Evolutionary conservation across 1,140 invertebrate species (phyloP).

Genomic region (Drosophila rhopaloa): DNA sequence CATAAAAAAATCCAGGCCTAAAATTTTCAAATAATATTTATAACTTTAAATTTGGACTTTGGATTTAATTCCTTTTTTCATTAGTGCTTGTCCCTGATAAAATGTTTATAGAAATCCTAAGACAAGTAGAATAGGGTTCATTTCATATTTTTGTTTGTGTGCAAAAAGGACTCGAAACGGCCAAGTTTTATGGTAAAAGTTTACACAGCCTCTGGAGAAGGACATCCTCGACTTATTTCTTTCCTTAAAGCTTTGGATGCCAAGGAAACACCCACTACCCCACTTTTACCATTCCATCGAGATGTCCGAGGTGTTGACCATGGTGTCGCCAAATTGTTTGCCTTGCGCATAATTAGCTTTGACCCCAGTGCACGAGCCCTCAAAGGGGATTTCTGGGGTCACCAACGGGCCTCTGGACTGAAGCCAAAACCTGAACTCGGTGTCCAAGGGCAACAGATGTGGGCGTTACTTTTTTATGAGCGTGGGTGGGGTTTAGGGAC

Average conservation of each 20-base stretch:
- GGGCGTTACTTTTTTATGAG: constrained; percentile 21
- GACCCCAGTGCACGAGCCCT: constrained; percentile 9
- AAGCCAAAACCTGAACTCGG: constrained; percentile 33
- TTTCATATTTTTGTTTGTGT: neutral
- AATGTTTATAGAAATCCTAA: neutral
- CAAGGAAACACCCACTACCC: constrained; percentile 1
- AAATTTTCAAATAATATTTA: too few relatives aligned
- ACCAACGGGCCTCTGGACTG: constrained; percentile 22
- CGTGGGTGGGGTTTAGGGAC: constrained; percentile 14
- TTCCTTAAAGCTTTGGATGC: neutral
- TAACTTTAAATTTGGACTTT: too few relatives aligned
- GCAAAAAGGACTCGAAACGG: constrained; percentile 3
- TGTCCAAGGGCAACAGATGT: constrained; percentile 31
- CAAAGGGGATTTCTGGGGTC: constrained; percentile 28
- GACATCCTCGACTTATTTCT: neutral
- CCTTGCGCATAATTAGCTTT: constrained; percentile 70
- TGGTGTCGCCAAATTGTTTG: constrained; percentile 66
- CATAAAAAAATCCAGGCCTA: too few relatives aligned
- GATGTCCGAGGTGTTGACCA: constrained; percentile 59
- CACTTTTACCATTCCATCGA: neutral
- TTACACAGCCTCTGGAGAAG: constrained; percentile 12
- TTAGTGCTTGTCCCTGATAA: neutral
- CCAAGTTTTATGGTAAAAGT: constrained; percentile 53
- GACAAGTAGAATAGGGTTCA: neutral
- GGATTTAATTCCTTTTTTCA: too few relatives aligned